Base-by-base conservation (phyloP, 1,140 invertebrate species). In the Stegodyphus mimosarum region DNA sequence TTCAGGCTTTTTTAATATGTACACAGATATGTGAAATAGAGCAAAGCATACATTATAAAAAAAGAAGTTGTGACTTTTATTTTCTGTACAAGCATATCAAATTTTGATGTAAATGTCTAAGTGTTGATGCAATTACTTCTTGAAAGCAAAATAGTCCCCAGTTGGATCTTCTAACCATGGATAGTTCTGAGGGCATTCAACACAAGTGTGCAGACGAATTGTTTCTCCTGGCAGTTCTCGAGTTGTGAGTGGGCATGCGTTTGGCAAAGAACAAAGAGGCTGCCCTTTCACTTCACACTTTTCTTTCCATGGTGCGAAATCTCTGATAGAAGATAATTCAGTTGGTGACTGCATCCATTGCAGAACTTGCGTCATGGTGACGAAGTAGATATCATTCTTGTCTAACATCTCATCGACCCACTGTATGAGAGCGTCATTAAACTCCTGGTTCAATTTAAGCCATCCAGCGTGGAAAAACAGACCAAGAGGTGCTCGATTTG, bases 301-400 rank as follows among this genome's bases (percentile, higher is more conserved):
- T 88, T 97, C 96, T 91, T 98, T 98, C 96, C 96, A 98, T 89
- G 97, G 95, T 89, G 95, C 94, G 93, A 98, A 98, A 89, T 98
- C 96, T 88, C 95, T 93, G 63, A 98, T 92, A 15, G 93, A 94
- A 11, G 95, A 94, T 70, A 97, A 88, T 90, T 98, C 96, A 6
- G 96, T 97, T 63, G 97, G 97, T 87, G 95, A 96, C 91, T 98
- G 96, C 96, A 98, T 98, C 97, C 97, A 99, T 91, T 98, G 96
- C 89, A 99, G 96, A 9, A 98, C 96, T 92, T 94, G 96, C 4
- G 96, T 98, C 95, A 97, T 98, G n/a, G 97, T 98, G 1, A 98
- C 96, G 89, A 99, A 98, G 91, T 97, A 98, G 6, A 98, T 97
- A 89, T 99, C 97, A 84, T 96, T 96, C 80, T 94, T 95, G 83